These are phyloP conservation scores for Eleginops maclovinus DNA, from an alignment of 2,113 vertebrate genomes.

Conservation along the genomic window DNA sequence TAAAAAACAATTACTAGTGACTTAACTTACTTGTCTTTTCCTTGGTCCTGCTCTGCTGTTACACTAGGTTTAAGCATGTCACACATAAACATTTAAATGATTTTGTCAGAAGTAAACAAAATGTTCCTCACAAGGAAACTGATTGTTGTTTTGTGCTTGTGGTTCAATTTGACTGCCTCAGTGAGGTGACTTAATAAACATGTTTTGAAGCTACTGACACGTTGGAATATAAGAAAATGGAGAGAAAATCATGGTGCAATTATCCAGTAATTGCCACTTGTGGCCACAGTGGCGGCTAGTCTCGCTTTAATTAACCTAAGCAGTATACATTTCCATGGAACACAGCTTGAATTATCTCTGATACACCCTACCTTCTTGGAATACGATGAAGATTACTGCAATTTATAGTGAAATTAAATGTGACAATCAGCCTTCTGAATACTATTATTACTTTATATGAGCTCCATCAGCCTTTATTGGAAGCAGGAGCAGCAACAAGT, in stretches of 20 bases:
- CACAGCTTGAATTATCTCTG: neutral
- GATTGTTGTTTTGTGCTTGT: neutral
- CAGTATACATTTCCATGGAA: neutral
- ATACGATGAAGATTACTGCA: neutral
- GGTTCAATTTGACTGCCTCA: neutral
- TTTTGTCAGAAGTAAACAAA: neutral
- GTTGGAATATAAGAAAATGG: neutral
- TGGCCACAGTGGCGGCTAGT: neutral
- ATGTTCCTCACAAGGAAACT: neutral
- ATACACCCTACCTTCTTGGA: neutral
- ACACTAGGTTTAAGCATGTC: neutral
- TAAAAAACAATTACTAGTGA: too few species aligned
- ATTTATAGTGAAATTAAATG: neutral
- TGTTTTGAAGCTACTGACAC: neutral
- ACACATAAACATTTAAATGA: neutral
- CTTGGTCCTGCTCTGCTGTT: neutral
- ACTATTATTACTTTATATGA: neutral
- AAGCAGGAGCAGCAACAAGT: neutral
- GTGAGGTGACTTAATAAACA: neutral
- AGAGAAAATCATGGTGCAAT: neutral
- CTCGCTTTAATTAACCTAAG: neutral
- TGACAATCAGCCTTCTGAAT: neutral
- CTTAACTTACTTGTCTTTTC: neutral
- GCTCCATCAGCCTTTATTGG: neutral
- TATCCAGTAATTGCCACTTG: neutral